These are phyloP conservation scores for Pristiophorus japonicus DNA, from an alignment of 2,113 vertebrate genomes.

Conservation along the genomic window DNA sequence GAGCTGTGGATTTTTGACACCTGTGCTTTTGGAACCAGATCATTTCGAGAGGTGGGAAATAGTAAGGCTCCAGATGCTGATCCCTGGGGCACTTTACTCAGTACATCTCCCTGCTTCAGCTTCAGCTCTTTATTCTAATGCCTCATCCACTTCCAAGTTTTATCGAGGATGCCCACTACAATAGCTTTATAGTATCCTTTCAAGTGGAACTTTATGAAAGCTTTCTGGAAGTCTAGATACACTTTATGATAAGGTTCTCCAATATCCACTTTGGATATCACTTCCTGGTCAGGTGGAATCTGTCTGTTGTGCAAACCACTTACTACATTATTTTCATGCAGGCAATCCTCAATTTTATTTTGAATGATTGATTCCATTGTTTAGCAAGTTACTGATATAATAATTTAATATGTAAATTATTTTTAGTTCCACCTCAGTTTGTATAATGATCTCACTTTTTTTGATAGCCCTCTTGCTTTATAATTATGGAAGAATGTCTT, in stretches of 20 bases:
- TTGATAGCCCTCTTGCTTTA: not conserved
- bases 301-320: not conserved
- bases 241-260: not conserved
- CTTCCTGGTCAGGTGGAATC: not conserved
- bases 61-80: not conserved
- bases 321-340: not conserved
- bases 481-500: not conserved
- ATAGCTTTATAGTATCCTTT: not conserved
- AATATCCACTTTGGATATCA: not conserved
- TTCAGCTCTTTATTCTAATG: not conserved
- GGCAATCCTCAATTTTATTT: not conserved
- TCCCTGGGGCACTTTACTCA: not conserved
- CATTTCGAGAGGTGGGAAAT: not conserved
- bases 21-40: not conserved
- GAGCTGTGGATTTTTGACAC: not conserved
- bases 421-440: not conserved
- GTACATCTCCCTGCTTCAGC: not conserved
- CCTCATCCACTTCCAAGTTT: not conserved
- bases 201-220: not conserved
- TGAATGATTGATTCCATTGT: not conserved
- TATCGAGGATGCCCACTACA: not conserved
- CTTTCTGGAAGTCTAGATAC: no score
- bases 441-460: not conserved
- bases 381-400: not conserved
- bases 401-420: not conserved